phyloP scores from a whole-genome alignment of 2,113 vertebrate genomes.

The Platysternon megacephalum region DNA sequence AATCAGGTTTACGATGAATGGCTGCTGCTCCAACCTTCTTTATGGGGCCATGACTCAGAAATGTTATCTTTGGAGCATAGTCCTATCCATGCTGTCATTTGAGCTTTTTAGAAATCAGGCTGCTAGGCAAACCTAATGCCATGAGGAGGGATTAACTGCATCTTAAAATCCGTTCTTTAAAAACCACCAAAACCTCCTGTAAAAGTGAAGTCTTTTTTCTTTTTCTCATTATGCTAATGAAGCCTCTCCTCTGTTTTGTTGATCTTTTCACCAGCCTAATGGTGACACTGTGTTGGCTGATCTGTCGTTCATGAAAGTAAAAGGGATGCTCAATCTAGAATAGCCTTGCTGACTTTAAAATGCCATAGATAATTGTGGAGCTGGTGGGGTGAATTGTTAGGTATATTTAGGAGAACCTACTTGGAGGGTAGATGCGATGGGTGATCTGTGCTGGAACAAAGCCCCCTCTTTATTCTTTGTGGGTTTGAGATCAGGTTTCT shows the following conservation, averaged over 20 bases:
- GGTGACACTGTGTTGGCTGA: not conserved
- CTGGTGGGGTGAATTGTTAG: not conserved
- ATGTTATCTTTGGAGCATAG: not conserved
- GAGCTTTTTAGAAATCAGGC: not conserved
- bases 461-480: no score
- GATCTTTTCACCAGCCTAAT: not conserved
- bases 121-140: constrained; percentile 6
- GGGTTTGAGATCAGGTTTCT: no score
- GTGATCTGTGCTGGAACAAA: no score
- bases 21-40: not conserved
- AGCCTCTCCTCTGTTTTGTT: not conserved
- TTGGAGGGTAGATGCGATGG: no score
- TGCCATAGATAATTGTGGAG: not conserved
- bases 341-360: not conserved
- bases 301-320: not conserved
- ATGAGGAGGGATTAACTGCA: not conserved
- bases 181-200: not conserved
- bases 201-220: not conserved
- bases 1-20: not conserved
- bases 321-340: not conserved
- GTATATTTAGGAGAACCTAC: no score
- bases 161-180: not conserved
- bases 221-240: constrained; percentile 17
- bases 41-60: not conserved
- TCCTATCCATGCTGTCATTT: not conserved